Evolutionary conservation across 2,113 vertebrate species (phyloP), one percentile per base, ranked within the genome.

Genomic region (Thryonomys swinderianus): DNA sequence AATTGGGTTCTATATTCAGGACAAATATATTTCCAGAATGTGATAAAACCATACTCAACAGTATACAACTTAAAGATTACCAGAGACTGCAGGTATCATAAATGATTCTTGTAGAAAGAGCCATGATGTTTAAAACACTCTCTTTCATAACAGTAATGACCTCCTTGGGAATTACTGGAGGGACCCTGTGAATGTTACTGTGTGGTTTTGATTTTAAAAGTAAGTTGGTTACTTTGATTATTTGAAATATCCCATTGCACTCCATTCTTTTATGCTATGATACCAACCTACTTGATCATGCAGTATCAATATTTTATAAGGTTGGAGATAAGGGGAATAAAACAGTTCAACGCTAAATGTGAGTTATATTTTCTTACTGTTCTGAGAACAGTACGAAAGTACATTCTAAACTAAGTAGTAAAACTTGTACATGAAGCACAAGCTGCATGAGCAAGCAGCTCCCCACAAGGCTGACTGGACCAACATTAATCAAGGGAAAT

Each of bases 1-100:
- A 79, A 88, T 14, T 55, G 37, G 3, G 3, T 84, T 73, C 30
- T 87, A 73, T 53, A 3, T 73, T 94, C 34, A 61, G n/a, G 34
- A 79, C 23, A 94, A 87, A 90, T 84, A 88, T 74, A 84, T 51
- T 80, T 92, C 73, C 25, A 79, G 94, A 96, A 93, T 93, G 55
- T 94, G 71, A 92, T 93, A 76, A 87, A 93, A 94, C 59, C 48
- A 66, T 59, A 85, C 5, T 83, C 82, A 94, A 74, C 20, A 27
- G 37, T 84, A 67, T 94, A 91, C 90, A 96, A 74, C 9, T 51
- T 59, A 91, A 61, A 74, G 69, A 4, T 59, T 71, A 90, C 0
- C 40, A 71, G n/a, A 78, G 48, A 82, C 6, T 86, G 13, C 32
- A 95, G 17, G 32, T 95, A 74, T 79, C 55, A 73, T 30, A 86